These are phyloP conservation scores for Tipula confusa DNA, from an alignment of 2,888 invertebrate genomes.

Conservation along the genomic window DNA sequence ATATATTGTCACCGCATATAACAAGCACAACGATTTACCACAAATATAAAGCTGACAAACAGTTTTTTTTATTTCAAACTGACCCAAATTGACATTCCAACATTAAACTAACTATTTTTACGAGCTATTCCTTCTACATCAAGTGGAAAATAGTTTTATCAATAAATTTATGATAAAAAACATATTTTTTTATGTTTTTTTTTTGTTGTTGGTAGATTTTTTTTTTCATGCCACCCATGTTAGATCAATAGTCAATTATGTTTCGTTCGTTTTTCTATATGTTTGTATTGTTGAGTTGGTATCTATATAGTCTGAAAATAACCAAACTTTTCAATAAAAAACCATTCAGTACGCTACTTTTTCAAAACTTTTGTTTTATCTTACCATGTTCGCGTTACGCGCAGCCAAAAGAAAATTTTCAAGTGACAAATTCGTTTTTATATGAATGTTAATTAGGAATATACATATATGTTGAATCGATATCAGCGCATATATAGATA, in stretches of 20 bases:
- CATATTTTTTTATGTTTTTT: not conserved
- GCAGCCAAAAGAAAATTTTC: not conserved
- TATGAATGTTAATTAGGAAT: not conserved
- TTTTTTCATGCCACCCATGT: not conserved
- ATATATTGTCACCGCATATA: not conserved
- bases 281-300: not conserved
- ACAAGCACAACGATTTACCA: too few relatives aligned
- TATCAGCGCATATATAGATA: too few relatives aligned
- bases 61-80: not conserved
- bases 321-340: not conserved
- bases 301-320: conserved; percentile 25
- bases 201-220: not conserved
- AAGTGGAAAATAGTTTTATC: conserved; percentile 25
- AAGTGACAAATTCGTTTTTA: not conserved
- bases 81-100: conserved; percentile 5
- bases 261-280: not conserved
- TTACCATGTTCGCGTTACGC: not conserved
- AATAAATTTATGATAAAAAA: conserved; percentile 9
- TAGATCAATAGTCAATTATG: conserved; percentile 25
- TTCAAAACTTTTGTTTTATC: not conserved
- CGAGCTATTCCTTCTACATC: not conserved
- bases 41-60: too few relatives aligned
- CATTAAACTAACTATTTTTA: not conserved
- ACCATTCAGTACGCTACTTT: not conserved
- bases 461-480: conserved; percentile 8